A percentile compares a stretch with the other conserved stretches of the same genome.
These are phyloP conservation scores for Cercocebus atys DNA, from an alignment of 2,113 vertebrate genomes.

Conservation along the genomic window DNA sequence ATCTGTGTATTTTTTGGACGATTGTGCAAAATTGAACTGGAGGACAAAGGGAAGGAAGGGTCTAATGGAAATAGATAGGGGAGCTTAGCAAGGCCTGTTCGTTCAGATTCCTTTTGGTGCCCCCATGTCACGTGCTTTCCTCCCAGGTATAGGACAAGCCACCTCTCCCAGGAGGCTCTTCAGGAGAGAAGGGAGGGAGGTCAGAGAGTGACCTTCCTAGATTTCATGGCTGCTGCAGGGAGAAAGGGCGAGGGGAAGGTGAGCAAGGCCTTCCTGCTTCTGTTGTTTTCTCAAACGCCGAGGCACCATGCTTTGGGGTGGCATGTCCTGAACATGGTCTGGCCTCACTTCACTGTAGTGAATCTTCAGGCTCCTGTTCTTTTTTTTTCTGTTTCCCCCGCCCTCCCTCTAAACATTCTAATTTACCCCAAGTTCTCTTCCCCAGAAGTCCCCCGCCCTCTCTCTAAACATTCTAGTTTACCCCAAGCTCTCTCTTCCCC, in stretches of 20 bases:
- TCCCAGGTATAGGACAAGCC: not conserved
- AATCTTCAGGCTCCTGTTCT: not conserved
- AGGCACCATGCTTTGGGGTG: not conserved
- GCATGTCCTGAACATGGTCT: not conserved
- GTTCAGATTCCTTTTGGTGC: not conserved
- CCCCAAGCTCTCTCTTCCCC: not conserved
- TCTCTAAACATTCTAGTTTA: not conserved
- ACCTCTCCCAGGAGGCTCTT: not conserved
- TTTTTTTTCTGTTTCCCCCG: fast-evolving
- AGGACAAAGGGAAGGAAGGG: not conserved
- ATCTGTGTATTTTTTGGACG: not conserved
- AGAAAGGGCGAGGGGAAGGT: not conserved
- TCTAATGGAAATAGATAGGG: not conserved
- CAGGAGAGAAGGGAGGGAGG: not conserved
- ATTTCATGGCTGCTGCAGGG: not conserved
- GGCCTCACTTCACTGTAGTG: not conserved
- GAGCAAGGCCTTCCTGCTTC: not conserved
- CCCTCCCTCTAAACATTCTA: not conserved
- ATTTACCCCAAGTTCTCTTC: not conserved
- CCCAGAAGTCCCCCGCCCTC: fast-evolving
- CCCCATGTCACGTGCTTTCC: not conserved
- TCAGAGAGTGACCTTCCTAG: not conserved
- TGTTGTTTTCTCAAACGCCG: not conserved
- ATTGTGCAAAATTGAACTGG: not conserved
- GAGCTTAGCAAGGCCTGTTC: not conserved